A percentile compares a stretch with the other conserved stretches of the same genome.
Conservation (phyloP, 2,888 invertebrate species). For the Drosophila heteroneura region DNA sequence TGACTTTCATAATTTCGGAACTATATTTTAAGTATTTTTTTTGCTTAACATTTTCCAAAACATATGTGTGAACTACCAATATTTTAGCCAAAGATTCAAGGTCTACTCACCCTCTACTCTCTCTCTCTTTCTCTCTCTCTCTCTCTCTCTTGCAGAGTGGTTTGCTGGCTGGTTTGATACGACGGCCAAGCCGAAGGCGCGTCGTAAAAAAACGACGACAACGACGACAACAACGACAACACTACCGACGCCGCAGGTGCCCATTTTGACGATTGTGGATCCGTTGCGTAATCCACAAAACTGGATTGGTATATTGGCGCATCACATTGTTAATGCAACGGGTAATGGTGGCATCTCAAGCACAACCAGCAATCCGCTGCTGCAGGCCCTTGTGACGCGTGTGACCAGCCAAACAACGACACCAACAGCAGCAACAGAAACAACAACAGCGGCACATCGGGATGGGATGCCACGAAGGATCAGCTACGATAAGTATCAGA, state of each 20-base stretch:
- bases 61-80: neutral
- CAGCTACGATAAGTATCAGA: slow-evolving; percentile 86
- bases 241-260: slow-evolving; percentile 83
- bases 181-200: slow-evolving; percentile 65
- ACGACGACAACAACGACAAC: slow-evolving; percentile 80
- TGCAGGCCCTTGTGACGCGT: slow-evolving; percentile 68
- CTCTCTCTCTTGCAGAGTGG: slow-evolving; percentile 83
- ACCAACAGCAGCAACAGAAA: slow-evolving; percentile 44
- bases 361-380: slow-evolving; percentile 74
- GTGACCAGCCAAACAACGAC: slow-evolving; percentile 57
- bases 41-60: neutral
- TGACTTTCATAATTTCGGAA: neutral
- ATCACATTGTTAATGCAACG: slow-evolving; percentile 84
- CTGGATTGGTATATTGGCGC: slow-evolving; percentile 84
- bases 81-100: neutral
- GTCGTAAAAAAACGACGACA: slow-evolving; percentile 69
- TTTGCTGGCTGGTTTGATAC: slow-evolving; percentile 86
- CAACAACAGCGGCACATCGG: slow-evolving; percentile 61
- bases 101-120: neutral
- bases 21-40: neutral
- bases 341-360: slow-evolving; percentile 24
- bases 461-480: slow-evolving; percentile 65
- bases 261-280: slow-evolving; percentile 84
- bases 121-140: neutral
- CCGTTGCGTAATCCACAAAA: slow-evolving; percentile 84